phyloP scores from a whole-genome alignment of 2,113 vertebrate genomes.

The Gasterosteus aculeatus region DNA sequence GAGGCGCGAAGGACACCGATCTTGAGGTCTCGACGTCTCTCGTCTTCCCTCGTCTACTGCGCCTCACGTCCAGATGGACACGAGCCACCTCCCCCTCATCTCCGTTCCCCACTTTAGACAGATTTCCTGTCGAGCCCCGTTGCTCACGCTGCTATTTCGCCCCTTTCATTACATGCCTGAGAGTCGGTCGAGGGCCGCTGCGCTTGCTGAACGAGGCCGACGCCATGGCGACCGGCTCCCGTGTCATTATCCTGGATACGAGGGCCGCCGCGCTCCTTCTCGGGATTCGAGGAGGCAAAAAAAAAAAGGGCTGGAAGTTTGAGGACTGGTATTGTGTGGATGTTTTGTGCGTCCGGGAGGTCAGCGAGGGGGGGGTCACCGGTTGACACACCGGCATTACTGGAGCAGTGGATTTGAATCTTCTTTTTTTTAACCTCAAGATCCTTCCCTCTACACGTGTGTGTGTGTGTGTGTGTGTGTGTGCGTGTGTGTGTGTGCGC shows the following conservation, averaged over 20 bases:
- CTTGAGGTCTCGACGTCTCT: slow-evolving; percentile 9
- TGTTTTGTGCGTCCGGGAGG: slow-evolving; percentile 36
- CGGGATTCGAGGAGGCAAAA: not conserved
- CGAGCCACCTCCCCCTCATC: slow-evolving; percentile 16
- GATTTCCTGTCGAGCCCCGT: slow-evolving; percentile 22
- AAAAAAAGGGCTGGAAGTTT: slow-evolving; percentile 10
- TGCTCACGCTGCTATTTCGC: slow-evolving; percentile 19
- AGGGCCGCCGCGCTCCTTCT: slow-evolving; percentile 23
- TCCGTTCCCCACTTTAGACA: slow-evolving; percentile 21
- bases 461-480: not conserved
- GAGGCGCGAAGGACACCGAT: slow-evolving; percentile 38
- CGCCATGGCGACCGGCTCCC: slow-evolving; percentile 44
- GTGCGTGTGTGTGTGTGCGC: not conserved
- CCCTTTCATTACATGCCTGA: slow-evolving; percentile 32
- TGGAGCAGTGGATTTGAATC: slow-evolving; percentile 47
- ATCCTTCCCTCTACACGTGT: not conserved
- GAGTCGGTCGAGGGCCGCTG: slow-evolving; percentile 16
- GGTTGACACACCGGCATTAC: slow-evolving; percentile 48
- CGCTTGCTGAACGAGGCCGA: slow-evolving; percentile 39
- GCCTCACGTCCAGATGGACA: not conserved
- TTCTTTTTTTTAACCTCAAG: not conserved
- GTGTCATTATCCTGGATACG: slow-evolving; percentile 38
- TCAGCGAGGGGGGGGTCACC: slow-evolving; percentile 51
- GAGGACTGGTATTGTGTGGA: not conserved
- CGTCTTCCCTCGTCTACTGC: not conserved